Evolutionary conservation across 2,888 invertebrate genomes (phyloP).

Genomic region (Bellardia bayeri): DNA sequence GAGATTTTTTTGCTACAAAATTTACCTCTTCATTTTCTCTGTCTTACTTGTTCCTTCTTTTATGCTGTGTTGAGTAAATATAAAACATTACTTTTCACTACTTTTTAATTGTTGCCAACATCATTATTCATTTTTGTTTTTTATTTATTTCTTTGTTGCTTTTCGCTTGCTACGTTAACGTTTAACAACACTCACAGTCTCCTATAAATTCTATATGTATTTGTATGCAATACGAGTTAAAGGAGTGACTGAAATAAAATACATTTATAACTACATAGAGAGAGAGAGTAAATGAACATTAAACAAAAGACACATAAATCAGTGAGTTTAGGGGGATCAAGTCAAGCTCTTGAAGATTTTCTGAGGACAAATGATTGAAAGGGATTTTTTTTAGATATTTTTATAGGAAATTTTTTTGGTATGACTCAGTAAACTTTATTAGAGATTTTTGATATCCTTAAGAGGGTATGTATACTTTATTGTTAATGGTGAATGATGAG

Average conservation of each 20-base stretch:
- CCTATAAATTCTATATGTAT: neutral
- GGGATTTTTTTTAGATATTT: neutral
- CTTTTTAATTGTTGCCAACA: slow-evolving; percentile 67
- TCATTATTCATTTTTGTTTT: slow-evolving; percentile 60
- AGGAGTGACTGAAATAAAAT: neutral
- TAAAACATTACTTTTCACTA: slow-evolving; percentile 56
- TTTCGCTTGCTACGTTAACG: neutral
- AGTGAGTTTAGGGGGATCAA: slow-evolving; percentile 13
- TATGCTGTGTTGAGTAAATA: slow-evolving; percentile 52
- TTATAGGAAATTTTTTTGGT: neutral
- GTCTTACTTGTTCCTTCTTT: slow-evolving; percentile 38
- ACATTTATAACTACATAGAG: too few relatives aligned
- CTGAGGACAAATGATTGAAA: slow-evolving; percentile 20
- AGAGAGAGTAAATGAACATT: neutral
- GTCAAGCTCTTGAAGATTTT: neutral
- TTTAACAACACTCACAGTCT: neutral
- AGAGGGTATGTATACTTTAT: neutral
- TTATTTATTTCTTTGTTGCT: slow-evolving; percentile 6
- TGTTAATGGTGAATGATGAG: too few relatives aligned
- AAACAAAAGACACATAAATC: slow-evolving; percentile 24
- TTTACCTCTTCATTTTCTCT: slow-evolving; percentile 41
- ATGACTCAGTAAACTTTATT: neutral
- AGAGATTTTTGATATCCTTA: neutral
- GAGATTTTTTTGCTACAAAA: slow-evolving; percentile 17
- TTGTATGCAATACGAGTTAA: neutral